Conservation (phyloP, 2,113 vertebrate species). For the Anoura caudifer region DNA sequence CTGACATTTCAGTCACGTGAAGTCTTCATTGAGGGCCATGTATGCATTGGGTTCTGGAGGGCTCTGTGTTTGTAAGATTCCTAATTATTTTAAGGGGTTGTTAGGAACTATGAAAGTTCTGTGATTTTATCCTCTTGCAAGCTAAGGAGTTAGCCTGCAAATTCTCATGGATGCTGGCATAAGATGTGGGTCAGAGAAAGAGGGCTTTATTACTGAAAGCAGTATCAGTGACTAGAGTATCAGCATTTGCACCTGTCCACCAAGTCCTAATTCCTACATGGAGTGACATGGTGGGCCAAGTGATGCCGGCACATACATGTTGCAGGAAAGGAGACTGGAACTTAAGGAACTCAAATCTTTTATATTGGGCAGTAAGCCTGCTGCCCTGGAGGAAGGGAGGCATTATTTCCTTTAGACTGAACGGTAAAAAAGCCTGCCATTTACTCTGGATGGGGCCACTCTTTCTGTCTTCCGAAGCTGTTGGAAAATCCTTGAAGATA, state of each 20-base stretch:
- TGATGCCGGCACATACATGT: rapidly evolving
- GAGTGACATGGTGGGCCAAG: neutral
- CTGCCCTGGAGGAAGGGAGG: neutral
- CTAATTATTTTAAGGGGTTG: neutral
- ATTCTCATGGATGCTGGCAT: neutral
- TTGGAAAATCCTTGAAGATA: neutral
- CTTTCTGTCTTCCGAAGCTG: neutral
- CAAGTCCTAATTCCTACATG: neutral
- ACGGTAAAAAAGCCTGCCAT: neutral
- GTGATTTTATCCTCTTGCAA: neutral
- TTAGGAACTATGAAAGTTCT: neutral
- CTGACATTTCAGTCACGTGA: neutral
- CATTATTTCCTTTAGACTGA: neutral
- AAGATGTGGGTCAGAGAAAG: neutral
- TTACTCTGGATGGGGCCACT: neutral
- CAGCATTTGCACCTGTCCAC: neutral
- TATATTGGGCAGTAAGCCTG: neutral
- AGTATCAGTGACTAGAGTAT: neutral
- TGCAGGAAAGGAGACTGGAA: neutral
- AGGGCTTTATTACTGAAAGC: neutral
- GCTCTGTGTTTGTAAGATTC: neutral
- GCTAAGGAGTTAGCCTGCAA: neutral
- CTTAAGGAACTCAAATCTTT: neutral
- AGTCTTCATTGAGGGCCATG: neutral
- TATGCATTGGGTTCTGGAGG: neutral